Evolutionary conservation across 1,140 invertebrate genomes (phyloP), one percentile per base, ranked within the genome.

Genomic region (Leptinotarsa lineolata): DNA sequence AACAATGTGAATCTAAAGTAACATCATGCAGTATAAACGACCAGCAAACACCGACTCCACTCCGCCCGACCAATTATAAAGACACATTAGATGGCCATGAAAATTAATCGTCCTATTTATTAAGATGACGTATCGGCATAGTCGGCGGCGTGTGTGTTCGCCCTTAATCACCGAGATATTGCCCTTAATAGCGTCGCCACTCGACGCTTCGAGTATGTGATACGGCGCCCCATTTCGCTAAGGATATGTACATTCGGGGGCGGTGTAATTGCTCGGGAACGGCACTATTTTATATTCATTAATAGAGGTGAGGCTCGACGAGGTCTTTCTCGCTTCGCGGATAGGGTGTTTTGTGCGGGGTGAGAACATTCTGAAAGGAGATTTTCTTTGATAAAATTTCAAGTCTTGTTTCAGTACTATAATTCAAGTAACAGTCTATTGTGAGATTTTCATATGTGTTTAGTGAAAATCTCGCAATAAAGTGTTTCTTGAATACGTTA

Each of bases 91-190:
- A 24, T 39, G 64, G n/a, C 64, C 39, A 66, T 66, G 64, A 66
- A 66, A 66, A 66, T 66, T 66, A 66, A 66, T 66, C 15, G 64
- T 22, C 64, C 39, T 39, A 24, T 66, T 66, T 66, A 30, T 66
- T 66, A 66, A 66, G 64, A 66, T 66, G 64, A 66, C 64, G 30
- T 66, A 44, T 24, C 18, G n/a, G 39, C 2, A 44, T 18, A 18
- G 30, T 16, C 15, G n/a, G 15, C 15, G 18, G 64, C 6, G 30
- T 39, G 22, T 18, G 64, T 44, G 30, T 30, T 66, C 30, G 22
- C 39, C 22, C 39, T 66, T 66, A 66, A 54, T 54, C 48, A 54
- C 48, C 48, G 16, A 54, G 48, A 54, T 54, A 54, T 54, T 54
- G 48, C 48, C 48, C 48, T 54, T 54, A 54, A 54, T 54, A 54